Base-by-base conservation (phyloP, 2,888 invertebrate species). In the Andrena hattorfiana region DNA sequence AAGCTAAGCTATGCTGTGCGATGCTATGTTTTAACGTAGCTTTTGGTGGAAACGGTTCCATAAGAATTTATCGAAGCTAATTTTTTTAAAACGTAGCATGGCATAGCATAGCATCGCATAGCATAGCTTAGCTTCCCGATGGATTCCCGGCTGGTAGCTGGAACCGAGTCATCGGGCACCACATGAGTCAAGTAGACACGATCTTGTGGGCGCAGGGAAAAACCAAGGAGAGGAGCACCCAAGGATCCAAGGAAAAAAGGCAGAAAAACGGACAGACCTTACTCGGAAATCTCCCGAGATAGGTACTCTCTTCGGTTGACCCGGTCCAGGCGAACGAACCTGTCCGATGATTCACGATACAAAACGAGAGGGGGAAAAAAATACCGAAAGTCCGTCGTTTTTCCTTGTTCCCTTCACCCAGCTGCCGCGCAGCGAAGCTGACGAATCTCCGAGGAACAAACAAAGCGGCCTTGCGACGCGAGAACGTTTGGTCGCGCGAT, bases 341-440 rank as follows among this genome's bases (percentile, higher is more conserved):
- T 35, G 16, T 1, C 26, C 42, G 49, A 42, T 80, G 80, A 80
- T 60, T 80, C 80, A 80, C 16, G n/a, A 2, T 2, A 2, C 23
- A 16, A 28, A 79, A 30, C 28, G 7, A 35, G 0, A 3, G 42
- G 20, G 13, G 5, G 7, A 0, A 20, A 4, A 20, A 28, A 28
- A 67, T n/a, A 6, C 30, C 26, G 1, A 69, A 49, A 69, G 32
- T 5, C n/a, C 0, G 10, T 42, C 16, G 35, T 49, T 77, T 77
- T 35, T 74, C 23, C 35, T 13, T 23, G 26, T 6, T 20, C 42
- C 8, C 20, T 67, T 30, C n/a, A 60, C n/a, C 7, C 60, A n/a
- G 60, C 26, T 23, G 16, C 16, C 16, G 42, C 64, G 54, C 20
- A 28, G 20, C 54, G 73, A 30, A 26, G 26, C 4, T 20, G 54